Percentiles rank a stretch among this genome's conserved stretches.
These are phyloP conservation scores for Falco cherrug DNA, from an alignment of 2,797 vertebrate genomes.

Conservation along the genomic window DNA sequence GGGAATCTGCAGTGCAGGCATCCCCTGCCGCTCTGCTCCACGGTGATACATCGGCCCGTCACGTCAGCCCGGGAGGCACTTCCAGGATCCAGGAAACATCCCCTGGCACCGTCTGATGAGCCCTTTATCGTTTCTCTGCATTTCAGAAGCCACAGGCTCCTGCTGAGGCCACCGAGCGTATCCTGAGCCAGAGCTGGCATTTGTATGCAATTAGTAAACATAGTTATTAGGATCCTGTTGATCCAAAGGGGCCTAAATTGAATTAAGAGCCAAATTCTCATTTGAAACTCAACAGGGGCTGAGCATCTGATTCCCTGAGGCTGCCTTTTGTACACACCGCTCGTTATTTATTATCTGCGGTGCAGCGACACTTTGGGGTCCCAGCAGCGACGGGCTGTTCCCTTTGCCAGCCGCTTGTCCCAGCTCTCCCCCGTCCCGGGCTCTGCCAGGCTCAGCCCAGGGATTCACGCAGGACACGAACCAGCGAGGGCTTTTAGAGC, in stretches of 20 bases:
- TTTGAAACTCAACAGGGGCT: background rate
- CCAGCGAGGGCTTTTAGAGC: background rate
- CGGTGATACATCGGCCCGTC: rapidly evolving
- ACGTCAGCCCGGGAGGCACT: background rate
- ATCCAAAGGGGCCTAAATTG: background rate
- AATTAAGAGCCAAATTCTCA: background rate
- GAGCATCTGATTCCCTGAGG: background rate
- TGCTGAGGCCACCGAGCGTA: background rate
- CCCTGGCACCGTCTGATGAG: rapidly evolving
- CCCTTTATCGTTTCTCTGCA: background rate
- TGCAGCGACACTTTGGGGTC: background rate
- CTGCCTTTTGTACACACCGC: background rate
- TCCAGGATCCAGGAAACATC: background rate
- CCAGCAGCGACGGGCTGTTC: background rate
- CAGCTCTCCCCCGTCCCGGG: background rate
- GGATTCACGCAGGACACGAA: background rate
- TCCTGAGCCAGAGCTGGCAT: background rate
- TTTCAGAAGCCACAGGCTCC: background rate
- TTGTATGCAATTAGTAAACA: background rate
- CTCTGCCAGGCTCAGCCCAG: background rate
- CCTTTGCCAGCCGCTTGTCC: background rate
- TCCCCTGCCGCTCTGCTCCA: background rate
- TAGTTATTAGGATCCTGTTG: background rate
- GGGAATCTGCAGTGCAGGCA: rapidly evolving
- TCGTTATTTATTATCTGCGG: background rate